A percentile compares a stretch with the other conserved stretches of the same genome.
Evolutionary conservation across 2,113 vertebrate species (phyloP).

Genomic region (Morone chrysops): DNA sequence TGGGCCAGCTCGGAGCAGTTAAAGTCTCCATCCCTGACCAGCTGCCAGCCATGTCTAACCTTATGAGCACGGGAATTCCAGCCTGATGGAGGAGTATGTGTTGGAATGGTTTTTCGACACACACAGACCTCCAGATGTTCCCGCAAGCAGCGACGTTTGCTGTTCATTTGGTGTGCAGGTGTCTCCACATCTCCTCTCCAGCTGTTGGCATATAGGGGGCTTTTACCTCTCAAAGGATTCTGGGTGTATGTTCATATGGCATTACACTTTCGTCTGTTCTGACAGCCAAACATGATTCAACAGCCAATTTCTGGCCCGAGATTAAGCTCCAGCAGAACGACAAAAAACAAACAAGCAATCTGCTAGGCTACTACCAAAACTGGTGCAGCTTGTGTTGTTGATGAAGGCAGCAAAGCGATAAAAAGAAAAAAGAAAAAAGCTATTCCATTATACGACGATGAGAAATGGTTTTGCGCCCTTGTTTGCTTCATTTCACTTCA

Average conservation of each 20-base stretch:
- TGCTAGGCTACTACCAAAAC: slow-evolving; percentile 71
- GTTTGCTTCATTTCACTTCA: slow-evolving; percentile 75
- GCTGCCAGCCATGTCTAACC: slow-evolving; percentile 77
- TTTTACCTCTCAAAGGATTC: slow-evolving; percentile 81
- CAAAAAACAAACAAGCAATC: slow-evolving; percentile 79
- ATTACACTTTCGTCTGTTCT: slow-evolving; percentile 81
- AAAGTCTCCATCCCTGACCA: slow-evolving; percentile 70
- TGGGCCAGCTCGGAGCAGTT: slow-evolving; percentile 63
- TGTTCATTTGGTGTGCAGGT: slow-evolving; percentile 85
- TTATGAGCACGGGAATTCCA: slow-evolving; percentile 73
- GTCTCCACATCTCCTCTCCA: slow-evolving; percentile 81
- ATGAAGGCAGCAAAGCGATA: slow-evolving; percentile 63
- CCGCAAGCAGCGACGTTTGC: slow-evolving; percentile 62
- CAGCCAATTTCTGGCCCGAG: slow-evolving; percentile 77
- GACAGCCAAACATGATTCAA: slow-evolving; percentile 82
- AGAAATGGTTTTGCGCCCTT: slow-evolving; percentile 57
- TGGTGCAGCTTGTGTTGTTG: slow-evolving; percentile 40
- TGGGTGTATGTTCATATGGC: slow-evolving; percentile 81
- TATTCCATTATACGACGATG: slow-evolving; percentile 33
- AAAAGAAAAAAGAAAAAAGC: neutral
- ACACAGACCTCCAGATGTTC: slow-evolving; percentile 82
- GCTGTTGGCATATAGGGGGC: slow-evolving; percentile 74
- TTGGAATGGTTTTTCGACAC: slow-evolving; percentile 67
- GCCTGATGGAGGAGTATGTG: slow-evolving; percentile 61
- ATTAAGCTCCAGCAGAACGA: slow-evolving; percentile 73